phyloP scores from a whole-genome alignment of 2,888 invertebrate species.

The Exocentrus adspersus region DNA sequence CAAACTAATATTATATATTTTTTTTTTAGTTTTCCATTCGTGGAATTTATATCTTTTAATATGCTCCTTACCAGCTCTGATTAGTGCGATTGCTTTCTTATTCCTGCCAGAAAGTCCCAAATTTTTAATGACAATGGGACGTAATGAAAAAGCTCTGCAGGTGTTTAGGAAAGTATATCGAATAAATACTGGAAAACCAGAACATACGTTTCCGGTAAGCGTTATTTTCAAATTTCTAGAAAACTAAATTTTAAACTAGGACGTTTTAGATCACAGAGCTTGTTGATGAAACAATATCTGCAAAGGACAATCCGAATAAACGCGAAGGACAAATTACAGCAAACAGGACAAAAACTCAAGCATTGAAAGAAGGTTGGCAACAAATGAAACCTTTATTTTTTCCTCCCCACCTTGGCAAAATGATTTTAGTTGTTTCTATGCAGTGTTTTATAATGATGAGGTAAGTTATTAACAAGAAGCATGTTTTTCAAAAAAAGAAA shows the following conservation, averaged over 20 bases:
- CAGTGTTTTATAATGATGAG: conserved; percentile 75
- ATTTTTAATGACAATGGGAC: conserved; percentile 76
- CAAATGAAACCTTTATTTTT: conserved; percentile 75
- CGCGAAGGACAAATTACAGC: conserved; percentile 56
- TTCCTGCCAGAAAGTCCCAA: conserved; percentile 82
- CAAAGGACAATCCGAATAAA: conserved; percentile 28
- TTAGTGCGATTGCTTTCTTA: conserved; percentile 71
- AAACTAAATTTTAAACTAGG: too few relatives aligned
- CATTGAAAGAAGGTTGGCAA: conserved; percentile 68
- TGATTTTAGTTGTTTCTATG: conserved; percentile 72
- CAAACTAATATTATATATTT: conserved; percentile 3
- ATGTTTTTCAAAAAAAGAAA: neutral
- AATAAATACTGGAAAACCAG: conserved; percentile 72
- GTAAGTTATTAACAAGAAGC: conserved; percentile 60
- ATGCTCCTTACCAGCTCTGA: conserved; percentile 72
- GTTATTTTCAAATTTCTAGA: too few relatives aligned
- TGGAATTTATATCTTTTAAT: conserved; percentile 73
- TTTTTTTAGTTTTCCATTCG: conserved; percentile 66
- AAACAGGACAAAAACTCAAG: conserved; percentile 59
- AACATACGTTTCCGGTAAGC: conserved; percentile 73
- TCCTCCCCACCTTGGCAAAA: conserved; percentile 70
- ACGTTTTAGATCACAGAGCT: conserved; percentile 59
- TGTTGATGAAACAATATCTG: conserved; percentile 54
- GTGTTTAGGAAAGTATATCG: conserved; percentile 73
- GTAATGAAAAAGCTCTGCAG: conserved; percentile 72